phyloP scores from a whole-genome alignment of 2,113 vertebrate species.

The Gambusia holbrooki region DNA sequence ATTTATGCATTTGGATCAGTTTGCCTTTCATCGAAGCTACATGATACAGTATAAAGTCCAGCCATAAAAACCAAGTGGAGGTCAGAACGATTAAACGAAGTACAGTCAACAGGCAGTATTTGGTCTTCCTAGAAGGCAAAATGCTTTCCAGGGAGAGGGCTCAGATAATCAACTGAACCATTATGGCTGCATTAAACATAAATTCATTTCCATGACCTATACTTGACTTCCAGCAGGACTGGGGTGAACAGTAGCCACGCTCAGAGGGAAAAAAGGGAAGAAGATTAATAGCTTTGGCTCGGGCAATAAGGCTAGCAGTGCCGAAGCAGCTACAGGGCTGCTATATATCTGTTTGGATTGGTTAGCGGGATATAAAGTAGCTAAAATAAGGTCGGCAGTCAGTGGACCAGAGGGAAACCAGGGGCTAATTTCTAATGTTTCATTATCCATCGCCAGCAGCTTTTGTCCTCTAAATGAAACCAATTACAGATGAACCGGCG shows the following conservation, averaged over 20 bases:
- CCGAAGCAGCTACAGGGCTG: conserved; percentile 14
- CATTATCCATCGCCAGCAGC: conserved; percentile 61
- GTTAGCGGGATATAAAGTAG: conserved; percentile 54
- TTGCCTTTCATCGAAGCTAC: not conserved
- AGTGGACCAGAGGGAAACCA: conserved; percentile 42
- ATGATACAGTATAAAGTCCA: not conserved
- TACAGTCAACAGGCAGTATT: conserved; percentile 6
- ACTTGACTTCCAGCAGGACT: conserved; percentile 50
- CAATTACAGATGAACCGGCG: conserved; percentile 61
- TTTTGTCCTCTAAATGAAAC: conserved; percentile 64
- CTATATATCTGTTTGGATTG: conserved; percentile 28
- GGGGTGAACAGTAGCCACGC: conserved; percentile 10
- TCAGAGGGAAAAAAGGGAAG: conserved; percentile 9
- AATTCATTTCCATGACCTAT: conserved; percentile 58
- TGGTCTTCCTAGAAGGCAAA: conserved; percentile 6
- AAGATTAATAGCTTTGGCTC: conserved; percentile 54
- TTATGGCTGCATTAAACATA: conserved; percentile 49
- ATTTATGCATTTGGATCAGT: not conserved
- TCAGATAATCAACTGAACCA: conserved; percentile 49
- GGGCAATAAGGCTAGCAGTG: conserved; percentile 27
- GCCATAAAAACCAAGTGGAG: conserved; percentile 4
- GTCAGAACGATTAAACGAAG: conserved; percentile 16
- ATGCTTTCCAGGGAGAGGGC: conserved; percentile 24
- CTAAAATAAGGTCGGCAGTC: conserved; percentile 44
- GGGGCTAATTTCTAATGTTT: conserved; percentile 63